Conservation (phyloP, 2,888 invertebrate genomes). For the Andrena bucephala region DNA sequence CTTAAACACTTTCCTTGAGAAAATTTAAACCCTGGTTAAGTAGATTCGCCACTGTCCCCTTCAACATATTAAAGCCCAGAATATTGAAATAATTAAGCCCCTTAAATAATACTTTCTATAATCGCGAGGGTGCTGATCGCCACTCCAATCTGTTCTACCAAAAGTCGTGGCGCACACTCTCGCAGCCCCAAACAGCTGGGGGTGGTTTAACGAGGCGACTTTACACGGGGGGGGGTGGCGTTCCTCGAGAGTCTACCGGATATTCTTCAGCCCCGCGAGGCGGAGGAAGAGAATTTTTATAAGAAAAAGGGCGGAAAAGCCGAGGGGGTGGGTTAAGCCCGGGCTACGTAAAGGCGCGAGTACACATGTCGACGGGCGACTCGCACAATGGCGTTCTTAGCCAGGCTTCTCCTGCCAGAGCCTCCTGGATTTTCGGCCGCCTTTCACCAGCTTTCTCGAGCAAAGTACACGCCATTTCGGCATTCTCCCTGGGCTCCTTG, state of each 20-base stretch:
- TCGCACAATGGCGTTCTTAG: slow-evolving; percentile 60
- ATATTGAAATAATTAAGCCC: neutral
- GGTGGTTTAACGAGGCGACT: slow-evolving; percentile 66
- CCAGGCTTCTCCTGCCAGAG: slow-evolving; percentile 30
- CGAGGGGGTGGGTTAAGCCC: slow-evolving; percentile 35
- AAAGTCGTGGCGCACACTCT: slow-evolving; percentile 17
- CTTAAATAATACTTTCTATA: neutral
- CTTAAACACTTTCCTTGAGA: no score
- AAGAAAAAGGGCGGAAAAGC: slow-evolving; percentile 45
- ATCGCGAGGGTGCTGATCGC: slow-evolving; percentile 13
- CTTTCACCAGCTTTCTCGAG: slow-evolving; percentile 58
- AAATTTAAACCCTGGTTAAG: neutral
- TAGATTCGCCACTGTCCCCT: neutral
- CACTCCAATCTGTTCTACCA: neutral
- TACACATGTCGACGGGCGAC: slow-evolving; percentile 63
- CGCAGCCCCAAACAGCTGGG: slow-evolving; percentile 15
- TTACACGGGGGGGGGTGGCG: slow-evolving; percentile 39
- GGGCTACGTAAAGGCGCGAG: slow-evolving; percentile 66
- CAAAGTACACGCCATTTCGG: slow-evolving; percentile 61
- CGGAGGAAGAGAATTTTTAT: slow-evolving; percentile 51
- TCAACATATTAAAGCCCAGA: neutral
- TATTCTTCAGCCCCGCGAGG: slow-evolving; percentile 47
- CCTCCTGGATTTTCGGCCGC: slow-evolving; percentile 59
- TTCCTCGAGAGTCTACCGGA: slow-evolving; percentile 43
- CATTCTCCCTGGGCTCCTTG: slow-evolving; percentile 51